Base-by-base conservation (phyloP, 2,113 vertebrate genomes). In the Poecilia latipinna region DNA sequence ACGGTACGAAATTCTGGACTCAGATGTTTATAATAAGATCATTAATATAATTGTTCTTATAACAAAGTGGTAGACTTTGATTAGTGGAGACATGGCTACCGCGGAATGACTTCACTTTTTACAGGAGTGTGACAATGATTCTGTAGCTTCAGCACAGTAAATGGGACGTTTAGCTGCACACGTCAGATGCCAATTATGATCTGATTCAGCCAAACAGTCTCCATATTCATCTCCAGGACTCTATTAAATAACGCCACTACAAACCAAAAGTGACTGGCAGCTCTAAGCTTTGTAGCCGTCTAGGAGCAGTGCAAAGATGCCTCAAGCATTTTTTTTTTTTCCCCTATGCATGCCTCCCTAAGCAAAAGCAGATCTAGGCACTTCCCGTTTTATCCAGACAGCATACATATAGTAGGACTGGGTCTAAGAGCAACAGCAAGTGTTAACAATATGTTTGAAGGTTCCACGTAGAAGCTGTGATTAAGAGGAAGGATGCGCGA, bases 391-490 rank as follows among this genome's bases (percentile, higher is more conserved):
- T 35, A 48, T 26, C 17, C 12, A 48, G 44, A 7, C 17, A 65
- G 4, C 48, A 76, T 0, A 11, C 51, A 39, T 51, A 37, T 15
- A 24, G 12, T 75, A 17, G 42, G 37, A 60, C 61, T 51, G 8
- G 19, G 24, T 17, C 44, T 66, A 63, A 73, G 32, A 67, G 15
- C 10, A 32, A 73, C 42, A 67, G 15, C 10, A 32, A 17, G n/a
- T 26, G 48, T 57, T 35, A 61, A 65, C 12, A 62, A 8, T 70
- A 39, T 73, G 12, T 77, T 69, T 64, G 4, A 70, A 37, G 66
- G 42, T 69, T 63, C 1, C n/a, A 24, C 60, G 0, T 61, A 66
- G 19, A 65, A 37, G 63, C 17, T 70, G 24, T 48, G 37, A 65
- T 6, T 31, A 29, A 70, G 37, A 19, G 71, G 12, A 70, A 33